Evolutionary conservation across 2,888 invertebrate species (phyloP).

Genomic region (Drosophila greeni): DNA sequence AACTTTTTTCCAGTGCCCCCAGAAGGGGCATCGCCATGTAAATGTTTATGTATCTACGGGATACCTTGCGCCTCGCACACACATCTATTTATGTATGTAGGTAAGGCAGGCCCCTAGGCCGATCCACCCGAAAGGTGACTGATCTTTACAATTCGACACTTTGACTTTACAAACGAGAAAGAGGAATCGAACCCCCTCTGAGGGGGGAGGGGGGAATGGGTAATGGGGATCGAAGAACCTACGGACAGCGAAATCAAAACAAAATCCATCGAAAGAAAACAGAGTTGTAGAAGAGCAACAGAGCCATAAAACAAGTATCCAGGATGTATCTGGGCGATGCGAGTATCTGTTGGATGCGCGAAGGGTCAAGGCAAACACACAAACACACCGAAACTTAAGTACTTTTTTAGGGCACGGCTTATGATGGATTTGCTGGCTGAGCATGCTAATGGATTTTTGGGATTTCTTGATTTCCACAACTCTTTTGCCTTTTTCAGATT

Average conservation of each 20-base stretch:
- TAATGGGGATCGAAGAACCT: conserved; percentile 4
- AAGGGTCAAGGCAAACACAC: conserved; percentile 64
- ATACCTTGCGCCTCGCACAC: conserved; percentile 28
- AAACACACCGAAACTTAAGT: conserved; percentile 46
- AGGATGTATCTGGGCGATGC: conserved; percentile 52
- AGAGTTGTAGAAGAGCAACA: conserved; percentile 64
- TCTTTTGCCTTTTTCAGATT: conserved; percentile 11
- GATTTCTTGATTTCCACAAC: conserved; percentile 8
- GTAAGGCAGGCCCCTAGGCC: conserved; percentile 46
- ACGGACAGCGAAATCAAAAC: conserved; percentile 65
- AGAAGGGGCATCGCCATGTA: conserved; percentile 44
- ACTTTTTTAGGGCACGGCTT: conserved; percentile 41
- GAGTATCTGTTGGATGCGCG: conserved; percentile 45
- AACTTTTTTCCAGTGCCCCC: conserved; percentile 10
- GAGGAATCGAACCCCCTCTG: conserved; percentile 15
- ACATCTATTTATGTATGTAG: conserved; percentile 26
- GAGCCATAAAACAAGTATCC: conserved; percentile 71
- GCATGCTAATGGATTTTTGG: conserved; percentile 65
- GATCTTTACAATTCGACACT: conserved; percentile 73
- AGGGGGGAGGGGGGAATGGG: conserved; percentile 6
- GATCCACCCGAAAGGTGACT: conserved; percentile 63
- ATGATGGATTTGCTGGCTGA: conserved; percentile 65
- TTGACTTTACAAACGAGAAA: conserved; percentile 58
- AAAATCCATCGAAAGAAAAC: conserved; percentile 65
- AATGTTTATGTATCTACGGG: conserved; percentile 67